Evolutionary conservation across 2,797 vertebrate genomes (phyloP), one percentile per base, ranked within the genome.

Genomic region (Moxostoma hubbsi): DNA sequence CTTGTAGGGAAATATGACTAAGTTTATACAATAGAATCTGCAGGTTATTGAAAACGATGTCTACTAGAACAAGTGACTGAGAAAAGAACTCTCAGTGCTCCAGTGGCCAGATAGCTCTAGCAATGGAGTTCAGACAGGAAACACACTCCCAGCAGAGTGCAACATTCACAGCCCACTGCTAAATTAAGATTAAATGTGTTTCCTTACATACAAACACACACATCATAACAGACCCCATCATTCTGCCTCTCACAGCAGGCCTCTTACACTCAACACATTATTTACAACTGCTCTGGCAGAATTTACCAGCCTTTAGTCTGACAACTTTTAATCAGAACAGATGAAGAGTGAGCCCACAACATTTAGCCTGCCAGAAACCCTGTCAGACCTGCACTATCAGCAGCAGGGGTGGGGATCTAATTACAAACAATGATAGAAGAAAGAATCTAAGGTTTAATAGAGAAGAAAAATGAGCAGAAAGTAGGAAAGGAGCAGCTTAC

Each of bases 111-210:
- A 43, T 50, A 67, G 36, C 36, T 36, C 36, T 15, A 67, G 15
- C 66, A 24, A 11, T 11, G 13, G 15, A 18, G 16, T 43, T 78
- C 46, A 82, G 45, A 55, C 61, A 66, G 45, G 61, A 79, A 67
- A 77, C 50, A 76, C 50, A 80, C 53, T 77, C 69, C 70, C 64
- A 61, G 76, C 5, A 54, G 50, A 55, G 9, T 61, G 15, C 47
- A 65, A 9, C 61, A 47, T 50, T 79, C 74, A 75, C 45, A 53
- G 18, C 36, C 1, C 16, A 61, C 15, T 7, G 69, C 62, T 51
- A 62, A 80, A 69, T 53, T 51, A 15, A 74, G 64, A 47, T 71
- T 57, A 77, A 78, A 85, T 78, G 59, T 70, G 80, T 59, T 77
- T 49, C 50, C 46, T 64, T 47, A 62, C 49, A 66, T 13, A 69